A percentile compares a stretch with the other conserved stretches of the same genome.
phyloP scores from a whole-genome alignment of 30 jellyfish, hydroid and myxozoan genomes.

The Hydra vulgaris region DNA sequence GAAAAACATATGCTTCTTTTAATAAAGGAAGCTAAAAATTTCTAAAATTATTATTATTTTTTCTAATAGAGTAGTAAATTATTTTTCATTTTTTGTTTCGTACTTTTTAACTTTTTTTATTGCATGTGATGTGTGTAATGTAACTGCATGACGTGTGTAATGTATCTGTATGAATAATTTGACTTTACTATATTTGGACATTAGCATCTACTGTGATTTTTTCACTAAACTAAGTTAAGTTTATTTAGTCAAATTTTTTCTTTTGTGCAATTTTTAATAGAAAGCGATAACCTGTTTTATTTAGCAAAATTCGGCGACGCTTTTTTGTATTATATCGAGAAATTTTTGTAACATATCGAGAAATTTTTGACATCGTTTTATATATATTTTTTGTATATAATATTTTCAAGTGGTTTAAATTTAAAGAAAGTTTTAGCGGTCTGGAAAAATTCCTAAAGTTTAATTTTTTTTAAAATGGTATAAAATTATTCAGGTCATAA shows the following conservation, averaged over 20 bases:
- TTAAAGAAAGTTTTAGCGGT: no score
- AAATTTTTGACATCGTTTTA: not conserved
- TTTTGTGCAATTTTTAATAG: no score
- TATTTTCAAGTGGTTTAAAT: no score
- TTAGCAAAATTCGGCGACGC: not conserved
- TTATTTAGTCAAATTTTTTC: not conserved
- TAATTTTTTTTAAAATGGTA: no score
- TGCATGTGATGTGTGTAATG: not conserved
- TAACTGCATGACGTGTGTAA: not conserved
- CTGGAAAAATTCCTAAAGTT: no score
- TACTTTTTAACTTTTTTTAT: not conserved
- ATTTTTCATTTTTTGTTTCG: not conserved
- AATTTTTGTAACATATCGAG: not conserved
- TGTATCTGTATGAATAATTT: no score
- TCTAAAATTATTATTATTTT: not conserved
- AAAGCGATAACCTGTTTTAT: not conserved
- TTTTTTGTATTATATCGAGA: not conserved
- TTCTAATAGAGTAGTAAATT: not conserved
- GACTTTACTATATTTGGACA: no score
- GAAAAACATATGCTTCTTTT: slow-evolving; percentile 49
- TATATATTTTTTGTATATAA: no score
- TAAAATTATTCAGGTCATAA: no score
- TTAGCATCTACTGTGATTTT: not conserved
- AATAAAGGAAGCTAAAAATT: slow-evolving; percentile 18
- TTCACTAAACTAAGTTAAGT: not conserved